Evolutionary conservation across 1,140 invertebrate genomes (phyloP).

Genomic region (Zaprionus inermis): DNA sequence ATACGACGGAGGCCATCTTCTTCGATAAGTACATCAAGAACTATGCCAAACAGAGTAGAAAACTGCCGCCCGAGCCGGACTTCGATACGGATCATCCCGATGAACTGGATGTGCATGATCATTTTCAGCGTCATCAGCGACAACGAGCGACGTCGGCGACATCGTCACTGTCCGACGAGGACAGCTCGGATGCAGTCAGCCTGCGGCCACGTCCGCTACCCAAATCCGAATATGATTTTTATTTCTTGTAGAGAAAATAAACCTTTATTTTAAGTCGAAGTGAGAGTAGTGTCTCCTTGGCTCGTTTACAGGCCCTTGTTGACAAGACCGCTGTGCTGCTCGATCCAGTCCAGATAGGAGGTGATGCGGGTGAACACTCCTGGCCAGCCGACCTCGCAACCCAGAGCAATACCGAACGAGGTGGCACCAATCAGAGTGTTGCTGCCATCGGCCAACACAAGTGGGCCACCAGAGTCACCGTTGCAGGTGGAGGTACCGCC

Average conservation of each 20-base stretch:
- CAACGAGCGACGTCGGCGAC: neutral
- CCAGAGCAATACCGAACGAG: slow-evolving; percentile 85
- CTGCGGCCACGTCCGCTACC: slow-evolving; percentile 43
- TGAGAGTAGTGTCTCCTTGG: neutral
- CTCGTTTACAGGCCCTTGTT: slow-evolving; percentile 57
- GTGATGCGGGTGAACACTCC: slow-evolving; percentile 86
- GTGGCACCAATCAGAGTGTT: slow-evolving; percentile 85
- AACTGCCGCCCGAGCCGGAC: slow-evolving; percentile 17
- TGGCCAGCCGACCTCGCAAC: slow-evolving; percentile 85
- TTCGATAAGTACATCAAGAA: slow-evolving; percentile 68
- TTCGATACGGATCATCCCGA: slow-evolving; percentile 58
- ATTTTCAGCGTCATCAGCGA: neutral
- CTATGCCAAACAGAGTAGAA: slow-evolving; percentile 57
- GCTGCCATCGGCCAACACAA: slow-evolving; percentile 77
- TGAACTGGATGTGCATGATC: slow-evolving; percentile 55
- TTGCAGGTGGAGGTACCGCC: slow-evolving; percentile 73
- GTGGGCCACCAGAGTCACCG: slow-evolving; percentile 86
- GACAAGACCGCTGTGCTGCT: slow-evolving; percentile 47
- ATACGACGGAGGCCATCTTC: slow-evolving; percentile 72
- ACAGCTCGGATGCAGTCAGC: slow-evolving; percentile 37
- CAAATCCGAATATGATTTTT: slow-evolving; percentile 64
- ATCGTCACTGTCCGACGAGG: slow-evolving; percentile 19
- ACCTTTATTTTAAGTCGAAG: slow-evolving; percentile 60
- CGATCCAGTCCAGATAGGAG: slow-evolving; percentile 85
- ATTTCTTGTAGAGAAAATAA: slow-evolving; percentile 72